Base-by-base conservation (phyloP, 2,888 invertebrate genomes). In the Eurois occulta region DNA sequence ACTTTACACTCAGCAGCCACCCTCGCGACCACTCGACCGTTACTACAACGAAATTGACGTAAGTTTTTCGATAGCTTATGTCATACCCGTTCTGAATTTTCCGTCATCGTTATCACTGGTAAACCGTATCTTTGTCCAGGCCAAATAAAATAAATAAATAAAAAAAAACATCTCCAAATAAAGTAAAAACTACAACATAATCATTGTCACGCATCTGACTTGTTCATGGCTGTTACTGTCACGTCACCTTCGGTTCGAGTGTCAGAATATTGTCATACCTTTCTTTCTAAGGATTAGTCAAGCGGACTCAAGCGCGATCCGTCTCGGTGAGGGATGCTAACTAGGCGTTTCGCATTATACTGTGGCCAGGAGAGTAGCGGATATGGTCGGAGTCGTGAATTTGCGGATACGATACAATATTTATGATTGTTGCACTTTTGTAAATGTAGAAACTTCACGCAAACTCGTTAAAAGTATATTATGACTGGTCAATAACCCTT, bases 271-370 rank as follows among this genome's bases (percentile, higher is more conserved):
- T 81, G 76, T 78, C 41, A 67, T 77, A 80, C 86, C 88, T 89
- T 81, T 78, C 78, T 89, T 81, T 78, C 75, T 78, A 60, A 67
- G 67, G 71, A 90, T 92, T 89, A 87, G 91, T 89, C 86, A 89
- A 87, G 89, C 88, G 80, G 89, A 87, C 91, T 89, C 86, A 89
- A 87, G 89, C 88, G 80, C 82, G 87, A 91, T 92, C 88, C 80
- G 92, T 86, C 85, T 91, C 89, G 90, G 81, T 86, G 84, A 75
- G 78, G 77, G 80, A 81, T 86, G 84, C 88, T 94, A 95, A 95
- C 95, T 88, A 95, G 94, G 92, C 93, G 93, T 88, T 91, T 92
- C 94, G 91, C 90, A 91, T 93, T 93, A 92, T 88, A 89, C 88
- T 21, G 90, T 90, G 91, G 91, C 94, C 67, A 72, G 48, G 32